Conservation (phyloP, 2,797 vertebrate species). For the Coranthus polyacanthus region DNA sequence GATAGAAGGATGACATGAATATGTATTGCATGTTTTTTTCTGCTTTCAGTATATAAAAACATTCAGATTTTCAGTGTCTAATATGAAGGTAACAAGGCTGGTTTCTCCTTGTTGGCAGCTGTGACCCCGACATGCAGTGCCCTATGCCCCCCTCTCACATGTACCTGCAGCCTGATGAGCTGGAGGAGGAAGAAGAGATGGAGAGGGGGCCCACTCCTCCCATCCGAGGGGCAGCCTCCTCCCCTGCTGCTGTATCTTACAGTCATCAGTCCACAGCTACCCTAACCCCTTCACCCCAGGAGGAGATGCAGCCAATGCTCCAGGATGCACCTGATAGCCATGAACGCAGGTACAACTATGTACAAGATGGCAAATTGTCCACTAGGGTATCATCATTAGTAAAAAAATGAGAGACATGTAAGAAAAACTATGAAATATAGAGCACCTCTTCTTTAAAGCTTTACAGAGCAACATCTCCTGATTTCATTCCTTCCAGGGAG, state of each 20-base stretch:
- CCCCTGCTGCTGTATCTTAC: conserved; percentile 96
- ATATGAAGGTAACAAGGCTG: conserved; percentile 66
- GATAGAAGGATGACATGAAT: conserved; percentile 72
- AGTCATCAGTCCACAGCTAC: conserved; percentile 99
- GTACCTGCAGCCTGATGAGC: conserved; percentile 96
- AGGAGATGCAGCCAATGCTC: conserved; percentile 97
- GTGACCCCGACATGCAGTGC: conserved; percentile 94
- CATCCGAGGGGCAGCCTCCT: conserved; percentile 94
- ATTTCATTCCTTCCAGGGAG: conserved; percentile 51
- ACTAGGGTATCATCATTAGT: neutral
- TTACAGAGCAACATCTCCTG: conserved; percentile 21
- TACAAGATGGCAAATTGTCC: neutral
- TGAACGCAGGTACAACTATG: conserved; percentile 89
- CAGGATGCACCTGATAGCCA: conserved; percentile 91
- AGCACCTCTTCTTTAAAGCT: conserved; percentile 12
- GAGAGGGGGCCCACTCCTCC: conserved; percentile 97
- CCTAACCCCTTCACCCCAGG: conserved; percentile 96
- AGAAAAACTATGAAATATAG: conserved; percentile 5
- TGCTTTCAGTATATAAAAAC: conserved; percentile 44
- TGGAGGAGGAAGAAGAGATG: conserved; percentile 94
- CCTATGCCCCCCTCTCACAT: conserved; percentile 94
- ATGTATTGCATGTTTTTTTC: conserved; percentile 69
- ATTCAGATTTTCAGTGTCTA: conserved; percentile 49
- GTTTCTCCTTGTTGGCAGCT: conserved; percentile 84
- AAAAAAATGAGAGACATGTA: neutral